These are phyloP conservation scores for Rhagonycha lutea DNA, from an alignment of 2,888 invertebrate species.

Conservation along the genomic window DNA sequence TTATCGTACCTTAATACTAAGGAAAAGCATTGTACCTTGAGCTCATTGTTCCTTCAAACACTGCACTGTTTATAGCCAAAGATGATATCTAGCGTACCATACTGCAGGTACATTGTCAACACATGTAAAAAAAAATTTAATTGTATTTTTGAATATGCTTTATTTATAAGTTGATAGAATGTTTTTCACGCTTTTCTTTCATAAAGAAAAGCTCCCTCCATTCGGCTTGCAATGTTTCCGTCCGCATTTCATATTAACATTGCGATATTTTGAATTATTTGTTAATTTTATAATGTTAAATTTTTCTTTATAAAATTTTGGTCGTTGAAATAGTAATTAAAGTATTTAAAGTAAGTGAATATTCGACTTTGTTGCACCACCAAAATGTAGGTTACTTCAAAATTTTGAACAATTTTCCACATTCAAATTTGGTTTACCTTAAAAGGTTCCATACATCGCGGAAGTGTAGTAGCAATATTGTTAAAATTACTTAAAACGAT, in stretches of 20 bases:
- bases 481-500: not conserved
- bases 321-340: too few species aligned
- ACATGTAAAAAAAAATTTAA: not conserved
- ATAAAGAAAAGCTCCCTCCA: not conserved
- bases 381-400: not conserved
- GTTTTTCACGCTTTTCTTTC: not conserved
- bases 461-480: not conserved
- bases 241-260: not conserved
- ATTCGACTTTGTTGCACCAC: too few species aligned
- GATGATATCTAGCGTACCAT: not conserved
- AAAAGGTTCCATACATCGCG: not conserved
- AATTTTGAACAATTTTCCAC: not conserved
- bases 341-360: too few species aligned
- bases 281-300: too few species aligned
- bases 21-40: not conserved
- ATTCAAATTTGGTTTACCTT: not conserved
- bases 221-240: not conserved
- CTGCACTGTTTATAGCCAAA: not conserved
- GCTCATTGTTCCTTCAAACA: not conserved
- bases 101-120: not conserved
- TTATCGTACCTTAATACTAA: not conserved
- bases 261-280: too few species aligned
- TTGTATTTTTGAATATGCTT: not conserved
- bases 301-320: too few species aligned
- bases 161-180: not conserved